Evolutionary conservation across 92 coral and sea anemone genomes (phyloP), one percentile per base, ranked within the genome.

Genomic region (Porites rus): DNA sequence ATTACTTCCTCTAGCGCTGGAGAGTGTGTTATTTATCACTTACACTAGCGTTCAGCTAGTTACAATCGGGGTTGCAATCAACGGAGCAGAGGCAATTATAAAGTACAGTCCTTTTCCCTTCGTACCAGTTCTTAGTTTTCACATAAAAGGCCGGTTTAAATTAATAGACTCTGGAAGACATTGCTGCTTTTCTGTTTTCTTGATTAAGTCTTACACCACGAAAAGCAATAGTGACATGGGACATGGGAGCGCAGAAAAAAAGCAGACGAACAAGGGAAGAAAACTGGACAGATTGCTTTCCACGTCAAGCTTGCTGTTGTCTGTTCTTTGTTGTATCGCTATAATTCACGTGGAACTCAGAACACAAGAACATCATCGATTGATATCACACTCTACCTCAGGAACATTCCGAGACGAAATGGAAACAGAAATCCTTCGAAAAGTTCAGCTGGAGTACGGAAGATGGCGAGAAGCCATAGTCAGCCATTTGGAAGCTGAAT

Each of bases 241-340:
- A 18, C 6, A 56, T 7, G n/a, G 16, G 18, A 10, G 65, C 4
- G 12, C 11, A 0, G 22, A 75, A 14, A 65, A 4, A 10, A 20
- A 75, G 66, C 46, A 1, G 18, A 52, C 18, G 51, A 53, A 56
- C 38, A 52, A 19, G 17, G 19, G 51, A 10, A 75, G 11, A 75
- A 11, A 43, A 10, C 19, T 56, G 7, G 5, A 20, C 69, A 76
- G 20, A n/a, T 22, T 76, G 67, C 59, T 46, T 53, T 76, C 67
- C 21, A 8, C 16, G 62, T 82, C 79, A 62, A 38, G 72, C 53
- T 81, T 88, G 87, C 14, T 88, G 66, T 60, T 88, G 75, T 74
- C 87, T n/a, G 43, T 74, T 31, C 62, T 74, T 69, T 88, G 91
- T 72, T 88, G 82, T 38, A 46, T 81, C 69, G 83, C 82, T 43